These are phyloP conservation scores for Piezodorus guildinii DNA, from an alignment of 1,140 invertebrate genomes.

Conservation along the genomic window DNA sequence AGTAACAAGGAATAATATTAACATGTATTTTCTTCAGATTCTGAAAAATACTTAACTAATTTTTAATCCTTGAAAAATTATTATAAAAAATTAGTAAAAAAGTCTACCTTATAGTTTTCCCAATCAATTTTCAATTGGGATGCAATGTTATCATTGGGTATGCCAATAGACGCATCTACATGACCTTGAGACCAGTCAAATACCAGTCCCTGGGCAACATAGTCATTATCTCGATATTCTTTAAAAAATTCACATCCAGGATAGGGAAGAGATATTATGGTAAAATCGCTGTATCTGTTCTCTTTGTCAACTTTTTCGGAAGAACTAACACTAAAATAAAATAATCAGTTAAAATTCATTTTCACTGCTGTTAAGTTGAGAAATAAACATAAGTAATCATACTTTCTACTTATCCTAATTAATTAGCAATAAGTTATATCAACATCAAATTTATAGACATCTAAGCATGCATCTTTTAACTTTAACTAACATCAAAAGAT, in stretches of 20 bases:
- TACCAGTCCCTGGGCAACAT: constrained; percentile 50
- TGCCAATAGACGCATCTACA: constrained; percentile 58
- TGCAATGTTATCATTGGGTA: constrained; percentile 51
- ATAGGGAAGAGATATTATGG: constrained; percentile 64
- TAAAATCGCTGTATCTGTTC: constrained; percentile 64
- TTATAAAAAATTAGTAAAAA: constrained; percentile 1
- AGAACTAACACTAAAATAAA: constrained; percentile 58
- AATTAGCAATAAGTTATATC: no score
- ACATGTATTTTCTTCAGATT: no score
- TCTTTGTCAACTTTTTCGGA: constrained; percentile 79
- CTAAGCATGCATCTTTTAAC: no score
- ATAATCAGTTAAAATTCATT: constrained; percentile 1
- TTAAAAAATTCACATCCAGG: constrained; percentile 75
- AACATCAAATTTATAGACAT: no score
- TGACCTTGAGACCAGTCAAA: constrained; percentile 68
- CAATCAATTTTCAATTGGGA: constrained; percentile 52
- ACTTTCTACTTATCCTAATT: no score
- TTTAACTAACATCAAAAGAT: no score
- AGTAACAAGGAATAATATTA: no score
- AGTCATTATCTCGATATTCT: constrained; percentile 59
- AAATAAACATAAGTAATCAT: no score
- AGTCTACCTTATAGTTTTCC: constrained; percentile 55
- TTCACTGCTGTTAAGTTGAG: neutral
- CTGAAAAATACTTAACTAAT: no score
- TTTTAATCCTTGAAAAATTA: no score